Conservation (phyloP, 2,113 vertebrate species). For the Chitala chitala region DNA sequence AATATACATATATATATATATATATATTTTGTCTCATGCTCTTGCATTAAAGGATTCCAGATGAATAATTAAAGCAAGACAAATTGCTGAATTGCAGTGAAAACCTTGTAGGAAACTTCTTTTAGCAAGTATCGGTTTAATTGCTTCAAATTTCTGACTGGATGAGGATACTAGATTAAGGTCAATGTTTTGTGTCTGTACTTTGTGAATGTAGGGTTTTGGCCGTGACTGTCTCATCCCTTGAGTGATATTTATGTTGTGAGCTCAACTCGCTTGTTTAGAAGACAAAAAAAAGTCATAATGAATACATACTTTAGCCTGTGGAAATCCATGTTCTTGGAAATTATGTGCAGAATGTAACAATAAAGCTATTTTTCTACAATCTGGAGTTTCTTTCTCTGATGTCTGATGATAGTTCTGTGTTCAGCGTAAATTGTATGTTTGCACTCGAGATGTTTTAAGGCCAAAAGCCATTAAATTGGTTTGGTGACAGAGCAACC, state of each 20-base stretch:
- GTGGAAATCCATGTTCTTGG: constrained; percentile 67
- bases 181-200: neutral
- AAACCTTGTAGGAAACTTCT: neutral
- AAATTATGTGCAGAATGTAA: constrained; percentile 88
- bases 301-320: constrained; percentile 61
- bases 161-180: neutral
- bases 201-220: constrained; percentile 36
- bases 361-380: constrained; percentile 99
- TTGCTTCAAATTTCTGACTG: neutral
- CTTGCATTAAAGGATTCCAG: neutral
- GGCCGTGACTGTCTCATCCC: constrained; percentile 18
- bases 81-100: neutral
- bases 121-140: neutral
- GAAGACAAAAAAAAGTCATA: constrained; percentile 47
- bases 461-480: too few relatives aligned
- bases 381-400: constrained; percentile 65
- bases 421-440: too few relatives aligned
- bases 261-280: constrained; percentile 49
- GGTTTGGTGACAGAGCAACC: too few relatives aligned
- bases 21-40: neutral
- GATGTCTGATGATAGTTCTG: too few relatives aligned
- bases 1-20: too few relatives aligned
- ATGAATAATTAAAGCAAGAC: neutral
- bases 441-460: too few relatives aligned
- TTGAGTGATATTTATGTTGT: constrained; percentile 41